Percentiles rank a stretch among this genome's conserved stretches.
phyloP scores from a whole-genome alignment of 2,888 invertebrate species.

The Noctua janthe region DNA sequence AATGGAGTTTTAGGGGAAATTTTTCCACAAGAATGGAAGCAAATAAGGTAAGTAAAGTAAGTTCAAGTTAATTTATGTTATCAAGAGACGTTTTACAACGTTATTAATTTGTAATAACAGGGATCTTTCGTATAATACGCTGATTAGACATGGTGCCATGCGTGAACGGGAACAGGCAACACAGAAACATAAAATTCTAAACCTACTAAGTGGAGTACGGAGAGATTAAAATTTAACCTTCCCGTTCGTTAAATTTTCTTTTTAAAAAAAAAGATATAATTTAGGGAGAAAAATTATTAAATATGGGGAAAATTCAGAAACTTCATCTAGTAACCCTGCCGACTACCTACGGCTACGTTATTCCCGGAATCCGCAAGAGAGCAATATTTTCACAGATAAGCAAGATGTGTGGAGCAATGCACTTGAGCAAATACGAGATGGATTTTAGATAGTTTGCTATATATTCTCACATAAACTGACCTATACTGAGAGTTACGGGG shows the following conservation, averaged over 20 bases:
- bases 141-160: not conserved
- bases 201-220: not conserved
- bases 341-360: conserved; percentile 47
- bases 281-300: not conserved
- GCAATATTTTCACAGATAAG: conserved; percentile 70
- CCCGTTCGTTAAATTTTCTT: not conserved
- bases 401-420: conserved; percentile 70
- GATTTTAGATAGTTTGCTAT: conserved; percentile 61
- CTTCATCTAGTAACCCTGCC: not conserved
- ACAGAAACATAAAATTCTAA: not conserved
- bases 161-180: not conserved
- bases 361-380: conserved; percentile 61
- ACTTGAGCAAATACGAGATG: conserved; percentile 68
- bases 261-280: not conserved
- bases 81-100: not conserved
- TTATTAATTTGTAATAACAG: not conserved
- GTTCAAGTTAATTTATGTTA: not conserved
- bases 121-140: not conserved
- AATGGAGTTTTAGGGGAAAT: not conserved
- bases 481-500: conserved; percentile 46
- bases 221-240: not conserved
- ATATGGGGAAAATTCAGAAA: not conserved
- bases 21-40: not conserved
- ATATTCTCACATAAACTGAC: conserved; percentile 57
- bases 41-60: not conserved